Percentiles rank a stretch among this genome's conserved stretches.
These are phyloP conservation scores for Tethea ocularis DNA, from an alignment of 2,888 invertebrate genomes.

Conservation along the genomic window DNA sequence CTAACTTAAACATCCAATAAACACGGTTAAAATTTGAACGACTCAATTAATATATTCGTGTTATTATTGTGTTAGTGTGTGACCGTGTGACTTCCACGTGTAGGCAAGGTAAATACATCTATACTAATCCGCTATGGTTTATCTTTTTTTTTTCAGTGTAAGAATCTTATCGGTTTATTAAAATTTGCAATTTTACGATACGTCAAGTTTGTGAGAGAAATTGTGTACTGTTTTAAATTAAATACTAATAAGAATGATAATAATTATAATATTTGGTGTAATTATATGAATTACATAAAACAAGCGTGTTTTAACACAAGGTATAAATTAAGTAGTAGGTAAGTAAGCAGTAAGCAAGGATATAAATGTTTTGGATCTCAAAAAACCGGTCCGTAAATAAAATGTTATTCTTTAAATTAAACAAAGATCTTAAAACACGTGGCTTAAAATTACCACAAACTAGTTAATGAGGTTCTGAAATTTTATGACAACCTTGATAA, in stretches of 20 bases:
- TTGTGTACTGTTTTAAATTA: no score
- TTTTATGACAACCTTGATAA: neutral
- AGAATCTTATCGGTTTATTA: neutral
- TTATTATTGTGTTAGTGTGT: neutral
- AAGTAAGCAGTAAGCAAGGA: neutral
- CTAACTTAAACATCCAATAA: neutral
- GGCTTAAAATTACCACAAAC: neutral
- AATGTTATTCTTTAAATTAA: no score
- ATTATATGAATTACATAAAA: no score
- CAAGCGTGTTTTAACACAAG: no score
- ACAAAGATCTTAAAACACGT: neutral
- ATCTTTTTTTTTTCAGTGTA: neutral
- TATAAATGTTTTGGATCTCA: neutral
- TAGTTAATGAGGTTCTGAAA: neutral
- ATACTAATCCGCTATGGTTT: neutral
- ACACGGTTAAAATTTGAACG: neutral
- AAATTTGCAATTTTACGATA: neutral
- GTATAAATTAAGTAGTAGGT: no score
- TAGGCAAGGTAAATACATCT: neutral
- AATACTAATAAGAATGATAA: no score
- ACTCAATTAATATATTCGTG: neutral
- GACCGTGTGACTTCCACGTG: neutral
- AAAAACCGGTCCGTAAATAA: no score
- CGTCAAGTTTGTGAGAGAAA: no score
- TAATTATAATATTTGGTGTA: no score